These are phyloP conservation scores for Aphelinus certus DNA, from an alignment of 1,140 invertebrate genomes.

Conservation along the genomic window DNA sequence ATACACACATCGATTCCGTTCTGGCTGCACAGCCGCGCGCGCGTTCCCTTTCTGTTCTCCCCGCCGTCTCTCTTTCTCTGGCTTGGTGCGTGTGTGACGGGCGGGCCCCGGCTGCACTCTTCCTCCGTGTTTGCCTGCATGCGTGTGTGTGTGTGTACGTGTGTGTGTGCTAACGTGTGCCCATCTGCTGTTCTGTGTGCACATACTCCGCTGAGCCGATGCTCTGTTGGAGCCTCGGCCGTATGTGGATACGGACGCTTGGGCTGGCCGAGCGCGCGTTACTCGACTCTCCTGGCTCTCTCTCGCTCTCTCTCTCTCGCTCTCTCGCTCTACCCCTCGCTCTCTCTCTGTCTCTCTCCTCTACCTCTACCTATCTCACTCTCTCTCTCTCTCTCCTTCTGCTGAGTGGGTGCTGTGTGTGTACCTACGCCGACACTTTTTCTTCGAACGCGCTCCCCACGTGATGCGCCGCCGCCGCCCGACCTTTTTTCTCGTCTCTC, in stretches of 20 bases:
- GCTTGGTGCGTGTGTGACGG: too few relatives aligned
- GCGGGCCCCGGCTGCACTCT: constrained; percentile 1
- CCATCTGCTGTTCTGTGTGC: neutral
- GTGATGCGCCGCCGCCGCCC: too few relatives aligned
- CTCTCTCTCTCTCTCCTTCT: constrained; percentile 1
- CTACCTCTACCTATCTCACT: constrained; percentile 5
- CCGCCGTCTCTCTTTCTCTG: too few relatives aligned
- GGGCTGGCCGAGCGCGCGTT: neutral
- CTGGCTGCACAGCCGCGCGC: too few relatives aligned
- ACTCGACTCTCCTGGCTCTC: neutral
- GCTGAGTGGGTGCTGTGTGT: constrained; percentile 8
- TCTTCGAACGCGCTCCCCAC: too few relatives aligned
- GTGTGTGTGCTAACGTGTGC: neutral
- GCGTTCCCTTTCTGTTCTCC: too few relatives aligned
- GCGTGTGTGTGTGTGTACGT: neutral
- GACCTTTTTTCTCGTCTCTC: too few relatives aligned
- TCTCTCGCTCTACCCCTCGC: too few relatives aligned
- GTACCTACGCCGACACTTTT: neutral
- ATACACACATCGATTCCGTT: too few relatives aligned
- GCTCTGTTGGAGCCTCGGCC: too few relatives aligned
- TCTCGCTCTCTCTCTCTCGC: too few relatives aligned
- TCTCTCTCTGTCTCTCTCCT: neutral
- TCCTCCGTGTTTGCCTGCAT: neutral
- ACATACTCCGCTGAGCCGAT: too few relatives aligned
- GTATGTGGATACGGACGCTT: neutral